These are phyloP conservation scores for Silurus glanis DNA, from an alignment of 2,113 vertebrate genomes.

Conservation along the genomic window DNA sequence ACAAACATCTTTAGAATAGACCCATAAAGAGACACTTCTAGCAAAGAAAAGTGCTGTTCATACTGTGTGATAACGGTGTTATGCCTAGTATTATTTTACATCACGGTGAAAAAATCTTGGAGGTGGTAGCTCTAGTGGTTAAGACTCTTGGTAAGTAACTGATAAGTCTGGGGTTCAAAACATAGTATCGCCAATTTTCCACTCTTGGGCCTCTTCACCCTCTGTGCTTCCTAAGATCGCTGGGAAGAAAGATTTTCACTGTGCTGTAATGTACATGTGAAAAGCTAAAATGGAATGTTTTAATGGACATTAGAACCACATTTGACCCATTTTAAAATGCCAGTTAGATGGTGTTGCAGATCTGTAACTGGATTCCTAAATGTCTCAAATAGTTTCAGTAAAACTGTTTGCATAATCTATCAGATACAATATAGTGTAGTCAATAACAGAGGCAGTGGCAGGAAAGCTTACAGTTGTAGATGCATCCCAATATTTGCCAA, in stretches of 20 bases:
- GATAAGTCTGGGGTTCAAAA: too few relatives aligned
- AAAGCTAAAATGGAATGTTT: neutral
- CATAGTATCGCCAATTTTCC: too few relatives aligned
- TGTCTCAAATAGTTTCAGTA: neutral
- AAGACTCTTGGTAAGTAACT: too few relatives aligned
- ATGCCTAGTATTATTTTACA: neutral
- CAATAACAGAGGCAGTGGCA: neutral
- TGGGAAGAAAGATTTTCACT: too few relatives aligned
- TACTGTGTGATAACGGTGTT: neutral
- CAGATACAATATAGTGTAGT: neutral
- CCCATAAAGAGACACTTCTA: neutral
- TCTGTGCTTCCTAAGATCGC: too few relatives aligned
- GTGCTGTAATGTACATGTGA: too few relatives aligned
- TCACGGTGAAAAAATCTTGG: neutral
- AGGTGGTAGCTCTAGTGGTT: too few relatives aligned
- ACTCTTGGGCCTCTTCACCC: too few relatives aligned
- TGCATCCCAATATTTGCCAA: too few relatives aligned
- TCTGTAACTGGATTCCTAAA: neutral
- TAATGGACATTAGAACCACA: neutral
- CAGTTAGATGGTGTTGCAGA: neutral
- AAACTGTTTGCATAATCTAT: neutral
- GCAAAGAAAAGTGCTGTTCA: neutral
- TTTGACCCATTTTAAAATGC: neutral
- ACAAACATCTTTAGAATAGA: neutral
- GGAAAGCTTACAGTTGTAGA: too few relatives aligned